These are phyloP conservation scores for Petrolisthes manimaculis DNA, from an alignment of 2,888 invertebrate species.

Conservation along the genomic window DNA sequence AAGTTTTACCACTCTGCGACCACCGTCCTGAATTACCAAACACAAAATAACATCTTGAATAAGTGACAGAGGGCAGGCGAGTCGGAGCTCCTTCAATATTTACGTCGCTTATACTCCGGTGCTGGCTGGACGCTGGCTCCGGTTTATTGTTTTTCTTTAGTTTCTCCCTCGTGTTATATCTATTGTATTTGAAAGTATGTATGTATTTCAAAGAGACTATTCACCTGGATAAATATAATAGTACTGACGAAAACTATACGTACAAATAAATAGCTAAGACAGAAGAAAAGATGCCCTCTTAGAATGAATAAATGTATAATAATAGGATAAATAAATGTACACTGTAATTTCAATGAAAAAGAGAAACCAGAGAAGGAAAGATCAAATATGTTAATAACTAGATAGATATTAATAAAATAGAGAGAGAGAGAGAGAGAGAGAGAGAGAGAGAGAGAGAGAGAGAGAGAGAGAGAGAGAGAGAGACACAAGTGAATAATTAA, in stretches of 20 bases:
- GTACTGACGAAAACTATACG: too few relatives aligned
- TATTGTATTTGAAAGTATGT: neutral
- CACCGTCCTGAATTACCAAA: neutral
- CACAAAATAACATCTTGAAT: too few relatives aligned
- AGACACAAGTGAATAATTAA: neutral
- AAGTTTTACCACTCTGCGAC: neutral
- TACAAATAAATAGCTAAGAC: too few relatives aligned
- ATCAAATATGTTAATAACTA: neutral
- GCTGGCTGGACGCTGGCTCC: too few relatives aligned
- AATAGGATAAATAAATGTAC: neutral
- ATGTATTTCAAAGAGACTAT: too few relatives aligned
- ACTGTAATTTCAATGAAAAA: neutral
- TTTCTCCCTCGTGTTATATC: neutral
- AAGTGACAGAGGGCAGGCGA: neutral
- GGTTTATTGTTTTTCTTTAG: neutral
- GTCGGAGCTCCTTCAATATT: too few relatives aligned
- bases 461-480: neutral
- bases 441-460: neutral
- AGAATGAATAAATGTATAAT: neutral
- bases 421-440: constrained; percentile 6
- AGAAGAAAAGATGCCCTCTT: too few relatives aligned
- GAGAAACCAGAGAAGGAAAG: neutral
- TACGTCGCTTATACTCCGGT: too few relatives aligned
- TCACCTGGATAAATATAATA: too few relatives aligned
- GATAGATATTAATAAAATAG: neutral